phyloP scores from a whole-genome alignment of 2,113 vertebrate genomes.

The Isurus oxyrinchus region DNA sequence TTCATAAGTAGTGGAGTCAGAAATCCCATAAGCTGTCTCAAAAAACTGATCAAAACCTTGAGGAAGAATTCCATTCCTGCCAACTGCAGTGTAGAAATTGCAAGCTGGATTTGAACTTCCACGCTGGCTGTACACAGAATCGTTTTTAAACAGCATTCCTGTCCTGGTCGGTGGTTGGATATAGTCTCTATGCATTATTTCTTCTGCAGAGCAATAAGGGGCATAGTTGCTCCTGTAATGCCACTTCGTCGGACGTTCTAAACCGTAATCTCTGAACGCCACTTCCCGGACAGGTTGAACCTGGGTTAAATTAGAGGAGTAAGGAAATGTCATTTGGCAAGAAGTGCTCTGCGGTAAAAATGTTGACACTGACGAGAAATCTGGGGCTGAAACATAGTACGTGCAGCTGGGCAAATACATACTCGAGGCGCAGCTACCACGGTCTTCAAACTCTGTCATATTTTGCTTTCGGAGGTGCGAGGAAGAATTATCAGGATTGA shows the following conservation, averaged over 20 bases:
- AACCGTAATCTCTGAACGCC: constrained; percentile 92
- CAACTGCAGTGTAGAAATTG: constrained; percentile 79
- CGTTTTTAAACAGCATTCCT: constrained; percentile 88
- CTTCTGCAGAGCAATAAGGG: constrained; percentile 83
- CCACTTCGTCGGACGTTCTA: constrained; percentile 91
- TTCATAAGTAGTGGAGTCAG: constrained; percentile 55
- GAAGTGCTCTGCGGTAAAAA: constrained; percentile 90
- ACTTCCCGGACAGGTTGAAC: constrained; percentile 94
- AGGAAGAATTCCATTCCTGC: constrained; percentile 90
- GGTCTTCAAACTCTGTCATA: constrained; percentile 98
- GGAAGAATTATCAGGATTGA: constrained; percentile 69
- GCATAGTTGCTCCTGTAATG: constrained; percentile 86
- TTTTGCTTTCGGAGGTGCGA: constrained; percentile 68
- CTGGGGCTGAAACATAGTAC: constrained; percentile 91
- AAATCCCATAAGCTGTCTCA: constrained; percentile 57
- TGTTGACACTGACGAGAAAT: constrained; percentile 88
- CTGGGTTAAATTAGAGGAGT: constrained; percentile 88
- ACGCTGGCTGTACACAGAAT: constrained; percentile 75
- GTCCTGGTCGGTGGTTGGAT: constrained; percentile 72
- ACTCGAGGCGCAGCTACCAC: constrained; percentile 81
- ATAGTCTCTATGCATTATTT: constrained; percentile 78
- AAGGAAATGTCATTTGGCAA: constrained; percentile 94
- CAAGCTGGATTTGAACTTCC: constrained; percentile 64
- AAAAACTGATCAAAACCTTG: constrained; percentile 97
- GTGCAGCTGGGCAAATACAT: constrained; percentile 96